Conservation (phyloP, 2,888 invertebrate species). For the Habrosyne pyritoides region DNA sequence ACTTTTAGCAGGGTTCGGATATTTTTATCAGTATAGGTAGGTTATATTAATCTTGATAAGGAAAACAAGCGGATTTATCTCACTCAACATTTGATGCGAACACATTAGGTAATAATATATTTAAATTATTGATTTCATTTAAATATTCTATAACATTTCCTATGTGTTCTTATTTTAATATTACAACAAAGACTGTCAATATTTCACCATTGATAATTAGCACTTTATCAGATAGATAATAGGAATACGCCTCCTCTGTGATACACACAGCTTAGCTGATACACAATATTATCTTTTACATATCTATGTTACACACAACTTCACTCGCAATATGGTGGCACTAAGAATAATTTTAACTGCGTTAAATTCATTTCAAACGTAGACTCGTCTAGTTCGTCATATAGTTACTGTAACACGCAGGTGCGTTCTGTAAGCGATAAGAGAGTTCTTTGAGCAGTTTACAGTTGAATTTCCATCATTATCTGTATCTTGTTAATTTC, state of each 20-base stretch:
- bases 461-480: background rate
- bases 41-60: slow-evolving; percentile 75
- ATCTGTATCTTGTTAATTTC: background rate
- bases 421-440: background rate
- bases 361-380: background rate
- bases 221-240: background rate
- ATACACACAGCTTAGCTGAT: background rate
- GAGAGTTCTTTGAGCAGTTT: background rate
- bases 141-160: background rate
- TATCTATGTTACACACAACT: background rate
- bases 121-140: background rate
- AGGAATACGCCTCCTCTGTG: no score
- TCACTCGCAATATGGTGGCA: background rate
- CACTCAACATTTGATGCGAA: slow-evolving; percentile 12
- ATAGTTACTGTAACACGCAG: background rate
- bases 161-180: background rate
- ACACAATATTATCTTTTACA: background rate
- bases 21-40: slow-evolving; percentile 69
- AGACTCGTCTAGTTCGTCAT: background rate
- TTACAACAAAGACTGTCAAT: slow-evolving; percentile 1
- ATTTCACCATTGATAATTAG: background rate
- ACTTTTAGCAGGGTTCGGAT: slow-evolving; percentile 59
- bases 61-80: slow-evolving; percentile 75
- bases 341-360: background rate
- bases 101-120: background rate